Evolutionary conservation across 2,888 invertebrate genomes (phyloP).

Genomic region (Criorhina ranunculi): DNA sequence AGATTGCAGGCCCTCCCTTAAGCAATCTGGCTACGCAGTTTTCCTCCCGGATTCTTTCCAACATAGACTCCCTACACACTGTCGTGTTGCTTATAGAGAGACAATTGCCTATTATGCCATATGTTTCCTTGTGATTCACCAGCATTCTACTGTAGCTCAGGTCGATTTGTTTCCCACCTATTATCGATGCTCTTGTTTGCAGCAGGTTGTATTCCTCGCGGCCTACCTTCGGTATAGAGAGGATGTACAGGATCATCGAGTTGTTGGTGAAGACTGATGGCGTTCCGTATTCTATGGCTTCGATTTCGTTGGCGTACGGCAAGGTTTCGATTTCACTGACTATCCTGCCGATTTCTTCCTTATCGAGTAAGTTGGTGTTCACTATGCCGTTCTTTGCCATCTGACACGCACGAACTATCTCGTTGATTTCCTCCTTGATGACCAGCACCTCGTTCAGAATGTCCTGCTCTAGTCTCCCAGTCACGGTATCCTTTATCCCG

Average conservation of each 20-base stretch:
- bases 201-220: constrained; percentile 1
- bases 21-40: background rate
- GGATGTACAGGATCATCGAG: background rate
- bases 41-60: background rate
- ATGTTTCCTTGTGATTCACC: background rate
- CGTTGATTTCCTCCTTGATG: background rate
- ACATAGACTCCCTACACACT: background rate
- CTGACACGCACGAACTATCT: background rate
- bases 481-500: no score
- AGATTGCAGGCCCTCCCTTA: background rate
- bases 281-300: background rate
- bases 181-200: no score
- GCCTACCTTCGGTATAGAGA: constrained; percentile 1
- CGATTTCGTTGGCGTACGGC: background rate
- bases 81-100: background rate
- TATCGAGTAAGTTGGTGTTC: background rate
- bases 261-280: background rate
- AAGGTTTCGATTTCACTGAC: background rate
- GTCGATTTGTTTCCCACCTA: no score
- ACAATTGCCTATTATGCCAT: background rate
- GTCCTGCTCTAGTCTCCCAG: background rate
- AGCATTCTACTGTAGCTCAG: no score
- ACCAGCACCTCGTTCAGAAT: background rate
- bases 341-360: background rate
- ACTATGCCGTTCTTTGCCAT: background rate